Base-by-base conservation (phyloP, 2,797 vertebrate species). In the Falco berigora region DNA sequence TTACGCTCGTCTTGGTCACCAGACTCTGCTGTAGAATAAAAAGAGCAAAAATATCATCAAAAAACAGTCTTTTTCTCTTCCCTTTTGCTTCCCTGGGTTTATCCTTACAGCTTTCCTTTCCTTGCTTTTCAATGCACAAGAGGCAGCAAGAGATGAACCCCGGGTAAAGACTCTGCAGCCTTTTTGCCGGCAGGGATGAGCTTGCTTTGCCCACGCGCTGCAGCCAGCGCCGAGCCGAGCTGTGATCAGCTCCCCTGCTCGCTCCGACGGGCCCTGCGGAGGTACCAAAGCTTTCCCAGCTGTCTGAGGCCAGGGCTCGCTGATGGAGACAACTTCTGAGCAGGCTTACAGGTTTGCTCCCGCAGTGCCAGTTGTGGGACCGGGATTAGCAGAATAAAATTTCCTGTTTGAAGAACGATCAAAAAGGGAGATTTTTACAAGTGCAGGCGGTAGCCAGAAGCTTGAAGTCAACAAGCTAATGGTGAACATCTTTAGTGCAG, bases 1-100 rank as follows among this genome's bases (percentile, higher is more conserved):
- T 97, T 97, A 90, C 98, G 98, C 95, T 99, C 99, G 95, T 99
- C 99, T 67, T 98, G 98, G 98, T 99, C 99, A 97, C 99, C 99
- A 32, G 99, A 99, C 97, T 99, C 99, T 98, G 98, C 98, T 99
- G 96, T 9, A 49, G 52, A 84, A 88, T 20, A 78, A 92, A 92
- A 23, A 23, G 83, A 81, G 20, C 49, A 53, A 27, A 91, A 55
- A 64, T 1, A 38, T 50, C 40, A 28, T 8, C 40, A 22, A 44
- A 90, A 50, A 44, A 61, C 18, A 13, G 38, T 1, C 36, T 14
- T 75, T 38, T 36, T 21, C 44, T 68, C 38, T 12, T 62, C 66
- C 1, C 1, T 0, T 62, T 80, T 40, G 27, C 50, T 61, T 59
- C 69, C 50, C 52, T 1, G 2, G 13, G 40, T 81, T 81, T 63